Base-by-base conservation (phyloP, 2,113 vertebrate species). In the Pseudopipra pipra region DNA sequence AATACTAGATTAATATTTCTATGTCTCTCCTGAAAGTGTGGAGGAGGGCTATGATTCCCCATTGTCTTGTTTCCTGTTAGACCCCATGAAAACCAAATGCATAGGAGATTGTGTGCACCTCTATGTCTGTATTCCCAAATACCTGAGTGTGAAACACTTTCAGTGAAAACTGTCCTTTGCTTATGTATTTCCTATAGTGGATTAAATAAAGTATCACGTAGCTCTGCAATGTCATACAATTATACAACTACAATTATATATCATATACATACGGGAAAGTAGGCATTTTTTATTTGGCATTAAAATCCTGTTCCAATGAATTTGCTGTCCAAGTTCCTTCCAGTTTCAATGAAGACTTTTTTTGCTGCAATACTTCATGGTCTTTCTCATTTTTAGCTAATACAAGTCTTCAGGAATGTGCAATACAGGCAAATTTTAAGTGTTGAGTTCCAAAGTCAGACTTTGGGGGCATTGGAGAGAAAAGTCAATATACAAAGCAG, bases 21-120 rank as follows among this genome's bases (percentile, higher is more conserved):
- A 31, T 66, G 23, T 43, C 4, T 73, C 5, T 78, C 14, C 33
- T 44, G 39, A 84, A 19, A 18, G 39, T 19, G 8, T 11, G 41
- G 33, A 78, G 22, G 37, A 23, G 23, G 47, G 3, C 15, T 77
- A 37, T 2, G 6, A 55, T 56, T 78, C 27, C 21, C 24, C 7
- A 8, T 35, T 44, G 2, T 54, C 33, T 43, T 71, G 13, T 24
- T 10, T 76, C 5, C 44, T 47, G 55, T n/a, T 5, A 66, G 49
- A 80, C 14, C 16, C 19, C 47, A 22, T 8, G 39, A 58, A 88
- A 86, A 66, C 9, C 6, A 63, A 87, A 47, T 15, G n/a, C 47
- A 65, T 30, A 82, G 28, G 22, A 78, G 65, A 71, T 9, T 20
- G 52, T 2, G 3, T 3, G 1, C 22, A 33, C 41, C 0, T 0